Percentiles rank a stretch among this genome's conserved stretches.
Evolutionary conservation across 2,113 vertebrate genomes (phyloP).

Genomic region (Lota lota): DNA sequence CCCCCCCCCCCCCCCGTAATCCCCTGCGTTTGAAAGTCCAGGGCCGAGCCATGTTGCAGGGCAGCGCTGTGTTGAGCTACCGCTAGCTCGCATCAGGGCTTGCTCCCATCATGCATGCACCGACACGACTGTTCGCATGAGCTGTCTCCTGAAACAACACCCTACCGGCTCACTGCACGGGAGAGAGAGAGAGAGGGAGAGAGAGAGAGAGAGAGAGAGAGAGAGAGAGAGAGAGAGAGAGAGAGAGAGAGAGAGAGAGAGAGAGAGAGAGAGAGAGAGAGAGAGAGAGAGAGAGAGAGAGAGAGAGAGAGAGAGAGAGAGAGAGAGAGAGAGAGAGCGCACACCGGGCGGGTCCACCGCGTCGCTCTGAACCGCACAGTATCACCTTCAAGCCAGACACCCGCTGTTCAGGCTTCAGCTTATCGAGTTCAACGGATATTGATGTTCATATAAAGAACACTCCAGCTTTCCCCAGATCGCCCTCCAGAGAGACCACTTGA

Average conservation of each 20-base stretch:
- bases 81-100: conserved; percentile 21
- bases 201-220: too few relatives aligned
- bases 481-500: conserved; percentile 36
- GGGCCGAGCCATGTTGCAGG: too few relatives aligned
- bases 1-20: too few relatives aligned
- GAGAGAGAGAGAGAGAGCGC: too few relatives aligned
- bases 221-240: too few relatives aligned
- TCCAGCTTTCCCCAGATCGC: too few relatives aligned
- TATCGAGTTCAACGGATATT: conserved; percentile 8
- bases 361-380: conserved; percentile 45
- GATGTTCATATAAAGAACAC: conserved; percentile 28
- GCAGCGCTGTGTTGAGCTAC: conserved; percentile 26
- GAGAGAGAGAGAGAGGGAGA: too few relatives aligned
- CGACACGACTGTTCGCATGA: conserved; percentile 27
- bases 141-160: conserved; percentile 39
- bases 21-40: too few relatives aligned
- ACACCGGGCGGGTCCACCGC: conserved; percentile 41
- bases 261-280: too few relatives aligned
- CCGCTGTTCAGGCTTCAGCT: conserved; percentile 27
- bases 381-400: neutral
- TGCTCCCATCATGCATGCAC: conserved; percentile 46
- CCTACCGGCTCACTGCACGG: neutral
- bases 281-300: too few relatives aligned
- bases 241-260: too few relatives aligned
- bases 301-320: too few relatives aligned